Conservation (phyloP, 2,888 invertebrate genomes). For the Dione juno region DNA sequence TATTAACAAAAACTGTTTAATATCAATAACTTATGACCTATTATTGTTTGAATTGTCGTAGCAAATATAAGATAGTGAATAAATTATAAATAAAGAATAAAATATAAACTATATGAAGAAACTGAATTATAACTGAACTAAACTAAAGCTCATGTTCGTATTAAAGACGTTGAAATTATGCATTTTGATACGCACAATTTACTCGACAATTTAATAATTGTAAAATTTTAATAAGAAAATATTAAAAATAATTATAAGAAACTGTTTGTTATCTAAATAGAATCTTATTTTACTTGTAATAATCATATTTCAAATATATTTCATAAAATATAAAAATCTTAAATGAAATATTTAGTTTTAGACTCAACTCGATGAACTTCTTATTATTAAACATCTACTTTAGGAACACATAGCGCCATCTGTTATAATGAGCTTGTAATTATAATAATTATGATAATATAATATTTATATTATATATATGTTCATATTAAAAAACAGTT, state of each 20-base stretch:
- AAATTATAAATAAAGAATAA: too few species aligned
- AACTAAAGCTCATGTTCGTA: too few species aligned
- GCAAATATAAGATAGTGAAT: too few species aligned
- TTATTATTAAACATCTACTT: constrained; percentile 8
- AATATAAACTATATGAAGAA: too few species aligned
- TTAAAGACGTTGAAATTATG: background rate
- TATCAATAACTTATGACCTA: too few species aligned
- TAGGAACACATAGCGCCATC: constrained; percentile 70
- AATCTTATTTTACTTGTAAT: background rate
- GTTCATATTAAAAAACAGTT: background rate
- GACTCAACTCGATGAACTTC: background rate
- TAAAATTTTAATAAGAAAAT: background rate
- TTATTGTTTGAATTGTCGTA: too few species aligned
- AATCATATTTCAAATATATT: background rate
- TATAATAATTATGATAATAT: constrained; percentile 42
- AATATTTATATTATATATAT: background rate
- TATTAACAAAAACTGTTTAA: too few species aligned
- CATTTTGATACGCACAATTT: background rate
- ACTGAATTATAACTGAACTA: too few species aligned
- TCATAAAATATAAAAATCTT: background rate
- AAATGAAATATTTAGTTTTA: background rate
- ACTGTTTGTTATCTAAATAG: background rate
- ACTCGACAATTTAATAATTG: background rate
- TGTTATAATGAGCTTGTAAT: constrained; percentile 63
- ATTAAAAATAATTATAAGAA: background rate